Base-by-base conservation (phyloP, 2,113 vertebrate species). In the Oplegnathus fasciatus region DNA sequence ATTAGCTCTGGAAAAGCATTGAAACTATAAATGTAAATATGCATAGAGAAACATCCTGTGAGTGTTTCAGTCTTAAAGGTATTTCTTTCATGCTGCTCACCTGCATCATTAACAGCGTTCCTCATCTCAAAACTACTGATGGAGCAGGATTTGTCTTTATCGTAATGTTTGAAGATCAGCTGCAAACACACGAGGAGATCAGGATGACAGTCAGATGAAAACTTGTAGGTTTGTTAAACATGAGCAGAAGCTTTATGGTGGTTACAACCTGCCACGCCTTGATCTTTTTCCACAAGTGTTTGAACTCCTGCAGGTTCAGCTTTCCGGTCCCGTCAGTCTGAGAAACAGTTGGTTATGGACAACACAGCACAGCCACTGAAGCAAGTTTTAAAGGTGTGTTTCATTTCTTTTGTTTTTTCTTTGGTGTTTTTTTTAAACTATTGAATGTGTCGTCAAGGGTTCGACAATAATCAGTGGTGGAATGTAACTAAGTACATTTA, bases 71-170 rank as follows among this genome's bases (percentile, higher is more conserved):
- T 22, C 8, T 46, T 18, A 6, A 6, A 3, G 6, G 70, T 32
- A 8, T 42, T 30, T 60, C 8, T 34, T 2, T 8, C n/a, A 22
- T 26, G 11, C 6, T 34, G 32, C 89, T 88, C 92, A 99, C 98
- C 98, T 96, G 97, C 97, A 2, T 98, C 97, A 0, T 97, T 97
- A 52, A 99, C 96, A 0, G 98, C 97, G 0, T 97, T 99, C 64
- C 98, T 97, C 98, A 99, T 98, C 93, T 99, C 98, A 0, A 99
- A 99, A 92, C 98, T 99, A 76, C 97, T 98, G 92, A 99, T 99
- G 78, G 95, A 96, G 88, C 95, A 95, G 0, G 95, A 96, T 1
- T 96, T 96, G 90, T 98, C 96, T 0, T 95, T 88, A 82, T 97
- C 96, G 0, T 97, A 99, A 13, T 6, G 86, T 80, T 94, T 97